These are phyloP conservation scores for Wasmannia auropunctata DNA, from an alignment of 1,140 invertebrate genomes.

Conservation along the genomic window DNA sequence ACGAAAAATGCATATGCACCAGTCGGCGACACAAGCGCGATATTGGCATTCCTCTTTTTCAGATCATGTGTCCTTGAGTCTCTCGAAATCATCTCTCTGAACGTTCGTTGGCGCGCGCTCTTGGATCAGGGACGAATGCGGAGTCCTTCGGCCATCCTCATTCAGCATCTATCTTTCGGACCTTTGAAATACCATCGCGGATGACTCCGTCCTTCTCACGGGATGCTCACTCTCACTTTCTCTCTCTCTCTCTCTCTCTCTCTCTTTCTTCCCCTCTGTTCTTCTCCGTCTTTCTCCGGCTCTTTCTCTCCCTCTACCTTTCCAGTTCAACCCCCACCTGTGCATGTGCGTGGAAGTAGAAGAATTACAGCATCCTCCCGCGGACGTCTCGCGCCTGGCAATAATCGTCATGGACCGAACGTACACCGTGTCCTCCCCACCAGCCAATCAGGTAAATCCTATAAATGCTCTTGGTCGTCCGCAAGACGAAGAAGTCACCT, in stretches of 20 bases:
- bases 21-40: not conserved
- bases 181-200: slow-evolving; percentile 57
- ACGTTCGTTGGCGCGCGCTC: not conserved
- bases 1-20: slow-evolving; percentile 9
- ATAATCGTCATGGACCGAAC: slow-evolving; percentile 80
- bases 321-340: slow-evolving; percentile 30
- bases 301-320: slow-evolving; percentile 25
- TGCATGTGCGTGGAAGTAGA: slow-evolving; percentile 61
- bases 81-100: slow-evolving; percentile 21
- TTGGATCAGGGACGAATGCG: slow-evolving; percentile 34
- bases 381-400: slow-evolving; percentile 68
- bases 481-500: slow-evolving; percentile 82
- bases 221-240: slow-evolving; percentile 65
- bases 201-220: slow-evolving; percentile 57
- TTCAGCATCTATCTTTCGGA: slow-evolving; percentile 34
- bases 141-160: slow-evolving; percentile 49
- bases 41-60: not conserved
- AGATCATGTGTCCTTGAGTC: slow-evolving; percentile 24
- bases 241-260: slow-evolving; percentile 54
- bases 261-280: slow-evolving; percentile 7
- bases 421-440: slow-evolving; percentile 74
- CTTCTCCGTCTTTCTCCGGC: slow-evolving; percentile 6
- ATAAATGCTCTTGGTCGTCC: slow-evolving; percentile 83
- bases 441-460: slow-evolving; percentile 83
- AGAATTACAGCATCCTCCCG: slow-evolving; percentile 82